Base-by-base conservation (phyloP, 2,888 invertebrate genomes). In the Arge pagana region DNA sequence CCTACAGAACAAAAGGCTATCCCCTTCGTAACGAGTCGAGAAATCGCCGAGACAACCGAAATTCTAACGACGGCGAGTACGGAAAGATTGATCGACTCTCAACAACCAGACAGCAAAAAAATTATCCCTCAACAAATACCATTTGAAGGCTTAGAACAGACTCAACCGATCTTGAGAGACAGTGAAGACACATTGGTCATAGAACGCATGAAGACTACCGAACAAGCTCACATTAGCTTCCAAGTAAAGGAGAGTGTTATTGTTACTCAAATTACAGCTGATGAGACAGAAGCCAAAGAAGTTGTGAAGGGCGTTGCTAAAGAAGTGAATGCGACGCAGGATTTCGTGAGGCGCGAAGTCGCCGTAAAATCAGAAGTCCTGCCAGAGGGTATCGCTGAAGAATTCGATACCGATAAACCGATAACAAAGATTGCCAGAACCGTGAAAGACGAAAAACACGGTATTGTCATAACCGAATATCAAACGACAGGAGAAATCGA, bases 381-480 rank as follows among this genome's bases (percentile, higher is more conserved):
- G 6, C 59, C 72, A 1, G 74, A 70, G 56, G 63, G 61, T 35
- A 52, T 58, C 23, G 61, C 62, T 8, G 56, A 60, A 24, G 74
- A 71, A 54, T 68, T 76, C 35, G 52, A 58, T 19, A 41, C 64
- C 3, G 56, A 59, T 4, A 66, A 64, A 52, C 72, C 68, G 18
- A 63, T 55, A 48, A 61, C 62, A 53, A 77, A 68, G 65, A 66
- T 56, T 30, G 72, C 75, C 8, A 64, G 62, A 43, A 61, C 70
- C 52, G 60, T 71, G 4, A 62, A 70, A 23, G 71, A 72, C 36
- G 61, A 70, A 48, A 74, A 76, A 43, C 78, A 80, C 61, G 78
- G 82, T 57, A 62, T 83, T 39, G 72, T 81, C 45, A 72, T 83
- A 50, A 80, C 79, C 42, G 81, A 82, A 64, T 71, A 76, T 57